Evolutionary conservation across 2,113 vertebrate species (phyloP).

Genomic region (Psammodynastes pulverulentus): DNA sequence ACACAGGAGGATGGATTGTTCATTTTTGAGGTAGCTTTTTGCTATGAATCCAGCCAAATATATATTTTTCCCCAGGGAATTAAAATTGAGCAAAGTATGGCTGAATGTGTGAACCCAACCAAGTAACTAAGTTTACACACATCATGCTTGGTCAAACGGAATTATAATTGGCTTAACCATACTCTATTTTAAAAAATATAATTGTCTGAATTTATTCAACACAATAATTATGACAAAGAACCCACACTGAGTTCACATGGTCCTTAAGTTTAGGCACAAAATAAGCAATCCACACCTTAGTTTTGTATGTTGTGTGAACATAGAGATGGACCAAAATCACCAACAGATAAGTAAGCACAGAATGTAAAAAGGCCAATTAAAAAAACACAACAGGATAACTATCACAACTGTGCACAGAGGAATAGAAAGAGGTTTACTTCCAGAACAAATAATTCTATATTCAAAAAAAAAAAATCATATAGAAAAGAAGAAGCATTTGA

Average conservation of each 20-base stretch:
- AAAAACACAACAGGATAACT: not conserved
- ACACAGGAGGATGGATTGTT: not conserved
- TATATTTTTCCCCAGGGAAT: not conserved
- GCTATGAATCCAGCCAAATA: not conserved
- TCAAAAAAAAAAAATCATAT: not conserved
- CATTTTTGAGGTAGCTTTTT: not conserved
- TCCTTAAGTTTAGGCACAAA: not conserved
- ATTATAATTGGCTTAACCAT: not conserved
- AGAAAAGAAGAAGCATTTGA: not conserved
- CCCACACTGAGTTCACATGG: not conserved
- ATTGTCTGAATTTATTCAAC: not conserved
- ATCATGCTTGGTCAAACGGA: not conserved
- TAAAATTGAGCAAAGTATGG: not conserved
- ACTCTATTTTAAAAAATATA: not conserved
- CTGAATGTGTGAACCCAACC: not conserved
- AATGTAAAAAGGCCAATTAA: not conserved
- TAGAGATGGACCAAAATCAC: not conserved
- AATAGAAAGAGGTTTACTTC: too few species aligned
- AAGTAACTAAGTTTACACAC: not conserved
- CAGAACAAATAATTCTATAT: not conserved
- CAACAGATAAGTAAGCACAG: not conserved
- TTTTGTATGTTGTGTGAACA: not conserved
- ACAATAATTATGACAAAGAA: not conserved
- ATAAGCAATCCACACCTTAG: not conserved
- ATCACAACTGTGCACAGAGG: not conserved